phyloP scores from a whole-genome alignment of 2,797 vertebrate species.

The Chloroceryle inda region DNA sequence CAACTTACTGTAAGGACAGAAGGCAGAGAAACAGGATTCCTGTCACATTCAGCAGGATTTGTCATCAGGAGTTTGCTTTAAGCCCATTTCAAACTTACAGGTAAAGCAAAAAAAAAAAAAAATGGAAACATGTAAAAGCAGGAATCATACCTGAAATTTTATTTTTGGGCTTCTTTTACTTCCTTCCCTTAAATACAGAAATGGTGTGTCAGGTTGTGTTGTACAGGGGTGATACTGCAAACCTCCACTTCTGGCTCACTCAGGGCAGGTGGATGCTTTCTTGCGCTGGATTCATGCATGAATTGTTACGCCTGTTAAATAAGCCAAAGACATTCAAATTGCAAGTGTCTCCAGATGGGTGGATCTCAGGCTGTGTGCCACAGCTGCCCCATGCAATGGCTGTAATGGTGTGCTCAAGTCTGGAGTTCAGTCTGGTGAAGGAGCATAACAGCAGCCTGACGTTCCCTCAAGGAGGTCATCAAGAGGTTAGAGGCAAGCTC shows the following conservation, averaged over 20 bases:
- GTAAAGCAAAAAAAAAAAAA: not conserved
- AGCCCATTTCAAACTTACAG: not conserved
- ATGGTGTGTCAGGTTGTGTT: not conserved
- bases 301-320: not conserved
- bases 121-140: not conserved
- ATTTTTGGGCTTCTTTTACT: not conserved
- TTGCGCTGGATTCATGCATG: not conserved
- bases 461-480: not conserved
- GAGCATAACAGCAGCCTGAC: not conserved
- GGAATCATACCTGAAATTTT: not conserved
- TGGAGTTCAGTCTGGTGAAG: not conserved
- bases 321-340: not conserved
- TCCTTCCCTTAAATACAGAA: not conserved
- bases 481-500: not conserved
- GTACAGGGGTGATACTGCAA: not conserved
- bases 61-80: not conserved
- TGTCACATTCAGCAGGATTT: not conserved
- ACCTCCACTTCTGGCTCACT: not conserved
- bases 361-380: not conserved
- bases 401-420: not conserved
- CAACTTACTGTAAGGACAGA: not conserved
- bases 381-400: not conserved
- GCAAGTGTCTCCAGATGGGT: not conserved
- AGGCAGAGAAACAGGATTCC: not conserved
- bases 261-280: not conserved